These are phyloP conservation scores for Stenopsyche tienmushanensis DNA, from an alignment of 1,140 invertebrate species.

Conservation along the genomic window DNA sequence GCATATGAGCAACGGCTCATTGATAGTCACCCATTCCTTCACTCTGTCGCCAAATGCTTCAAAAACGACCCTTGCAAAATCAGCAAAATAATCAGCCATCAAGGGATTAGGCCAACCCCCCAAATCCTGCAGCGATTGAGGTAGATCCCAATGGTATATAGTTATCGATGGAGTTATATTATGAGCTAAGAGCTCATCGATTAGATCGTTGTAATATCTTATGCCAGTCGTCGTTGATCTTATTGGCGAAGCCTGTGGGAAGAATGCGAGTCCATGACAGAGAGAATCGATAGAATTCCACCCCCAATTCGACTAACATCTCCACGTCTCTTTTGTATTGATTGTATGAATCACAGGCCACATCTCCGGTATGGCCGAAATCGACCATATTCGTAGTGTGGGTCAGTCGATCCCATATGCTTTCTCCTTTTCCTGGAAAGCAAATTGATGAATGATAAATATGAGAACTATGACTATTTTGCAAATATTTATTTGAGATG, in stretches of 20 bases:
- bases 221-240: constrained; percentile 54
- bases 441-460: no score
- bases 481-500: no score
- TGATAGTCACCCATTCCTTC: constrained; percentile 54
- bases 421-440: constrained; percentile 45
- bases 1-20: constrained; percentile 53
- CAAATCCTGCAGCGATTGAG: constrained; percentile 42
- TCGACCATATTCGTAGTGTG: constrained; percentile 47
- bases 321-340: constrained; percentile 59
- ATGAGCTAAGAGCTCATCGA: constrained; percentile 51
- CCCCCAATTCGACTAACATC: constrained; percentile 52
- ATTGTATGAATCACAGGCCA: constrained; percentile 63
- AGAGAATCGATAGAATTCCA: constrained; percentile 56
- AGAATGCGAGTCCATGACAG: constrained; percentile 58
- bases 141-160: constrained; percentile 42
- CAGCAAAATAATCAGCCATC: constrained; percentile 52
- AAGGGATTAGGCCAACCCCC: constrained; percentile 60
- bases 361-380: constrained; percentile 51
- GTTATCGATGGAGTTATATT: constrained; percentile 55
- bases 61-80: constrained; percentile 51
- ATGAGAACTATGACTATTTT: no score
- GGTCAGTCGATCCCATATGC: constrained; percentile 52
- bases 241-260: constrained; percentile 49
- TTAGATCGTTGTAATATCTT: constrained; percentile 58
- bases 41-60: constrained; percentile 49